Conservation (phyloP, 2,888 invertebrate genomes). For the Cephus runcator region DNA sequence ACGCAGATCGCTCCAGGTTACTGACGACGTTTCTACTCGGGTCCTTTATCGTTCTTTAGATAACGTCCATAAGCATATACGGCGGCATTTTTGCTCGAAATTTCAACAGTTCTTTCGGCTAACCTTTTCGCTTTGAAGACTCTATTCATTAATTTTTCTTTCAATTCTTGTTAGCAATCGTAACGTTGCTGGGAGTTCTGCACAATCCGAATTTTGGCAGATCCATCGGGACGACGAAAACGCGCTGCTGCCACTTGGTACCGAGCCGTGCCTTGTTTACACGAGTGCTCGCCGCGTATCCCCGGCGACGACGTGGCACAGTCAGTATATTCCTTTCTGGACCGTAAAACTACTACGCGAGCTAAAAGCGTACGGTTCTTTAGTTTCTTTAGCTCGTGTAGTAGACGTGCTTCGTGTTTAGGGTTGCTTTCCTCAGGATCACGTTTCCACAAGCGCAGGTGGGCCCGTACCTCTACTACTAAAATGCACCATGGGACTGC, state of each 20-base stretch:
- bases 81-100: not conserved
- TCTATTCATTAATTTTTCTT: not conserved
- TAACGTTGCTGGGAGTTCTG: not conserved
- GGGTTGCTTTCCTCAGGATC: not conserved
- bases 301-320: not conserved
- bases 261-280: constrained; percentile 34
- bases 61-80: not conserved
- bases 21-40: not conserved
- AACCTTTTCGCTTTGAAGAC: not conserved
- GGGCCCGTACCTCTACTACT: not conserved
- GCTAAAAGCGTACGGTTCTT: not conserved
- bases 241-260: constrained; percentile 25
- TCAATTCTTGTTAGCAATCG: not conserved
- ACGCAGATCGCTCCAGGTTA: not conserved
- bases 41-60: not conserved
- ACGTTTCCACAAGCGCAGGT: not conserved
- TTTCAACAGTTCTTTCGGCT: not conserved
- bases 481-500: not conserved
- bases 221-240: constrained; percentile 18
- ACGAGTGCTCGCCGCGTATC: constrained; percentile 17
- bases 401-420: not conserved
- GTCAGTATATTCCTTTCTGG: not conserved
- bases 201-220: not conserved
- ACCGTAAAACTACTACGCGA: not conserved
- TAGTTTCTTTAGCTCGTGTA: not conserved